These are phyloP conservation scores for Chrysogorgia sp. DNA, from an alignment of 92 coral and sea anemone species.

Conservation along the genomic window DNA sequence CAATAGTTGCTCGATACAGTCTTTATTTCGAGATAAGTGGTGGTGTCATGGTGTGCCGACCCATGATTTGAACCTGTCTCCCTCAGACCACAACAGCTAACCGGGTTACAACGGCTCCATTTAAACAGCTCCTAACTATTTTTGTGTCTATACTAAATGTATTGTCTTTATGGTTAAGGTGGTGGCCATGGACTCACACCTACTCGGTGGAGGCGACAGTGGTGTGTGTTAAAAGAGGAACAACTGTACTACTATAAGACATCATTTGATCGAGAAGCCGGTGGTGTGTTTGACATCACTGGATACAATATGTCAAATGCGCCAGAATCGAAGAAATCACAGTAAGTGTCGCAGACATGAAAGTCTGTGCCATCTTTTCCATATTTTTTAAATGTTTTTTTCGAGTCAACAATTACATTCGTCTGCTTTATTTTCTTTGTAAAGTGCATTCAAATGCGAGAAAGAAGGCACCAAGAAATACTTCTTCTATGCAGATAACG, in stretches of 20 bases:
- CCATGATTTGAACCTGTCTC: no score
- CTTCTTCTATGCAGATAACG: conserved; percentile 72
- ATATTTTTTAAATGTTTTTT: neutral
- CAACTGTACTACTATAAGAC: conserved; percentile 90
- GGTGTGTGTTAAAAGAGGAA: conserved; percentile 88
- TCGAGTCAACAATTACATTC: neutral
- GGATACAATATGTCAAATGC: conserved; percentile 62
- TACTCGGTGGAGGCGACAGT: conserved; percentile 87
- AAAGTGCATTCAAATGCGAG: conserved; percentile 86
- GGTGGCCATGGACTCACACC: conserved; percentile 77
- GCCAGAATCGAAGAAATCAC: conserved; percentile 77
- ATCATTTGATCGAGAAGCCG: conserved; percentile 88
- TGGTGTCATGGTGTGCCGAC: no score
- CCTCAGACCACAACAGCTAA: no score
- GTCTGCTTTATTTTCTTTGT: conserved; percentile 3
- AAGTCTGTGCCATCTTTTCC: neutral
- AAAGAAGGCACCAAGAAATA: conserved; percentile 65
- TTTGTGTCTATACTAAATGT: neutral
- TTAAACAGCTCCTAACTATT: neutral
- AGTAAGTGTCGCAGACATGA: conserved; percentile 59
- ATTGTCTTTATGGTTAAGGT: conserved; percentile 13
- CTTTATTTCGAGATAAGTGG: no score
- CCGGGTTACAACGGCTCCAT: neutral
- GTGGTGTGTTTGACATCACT: conserved; percentile 74
- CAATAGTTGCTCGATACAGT: no score